Percentiles rank a stretch among this genome's conserved stretches.
Evolutionary conservation across 2,113 vertebrate genomes (phyloP).

Genomic region (Cinclus mexicanus): DNA sequence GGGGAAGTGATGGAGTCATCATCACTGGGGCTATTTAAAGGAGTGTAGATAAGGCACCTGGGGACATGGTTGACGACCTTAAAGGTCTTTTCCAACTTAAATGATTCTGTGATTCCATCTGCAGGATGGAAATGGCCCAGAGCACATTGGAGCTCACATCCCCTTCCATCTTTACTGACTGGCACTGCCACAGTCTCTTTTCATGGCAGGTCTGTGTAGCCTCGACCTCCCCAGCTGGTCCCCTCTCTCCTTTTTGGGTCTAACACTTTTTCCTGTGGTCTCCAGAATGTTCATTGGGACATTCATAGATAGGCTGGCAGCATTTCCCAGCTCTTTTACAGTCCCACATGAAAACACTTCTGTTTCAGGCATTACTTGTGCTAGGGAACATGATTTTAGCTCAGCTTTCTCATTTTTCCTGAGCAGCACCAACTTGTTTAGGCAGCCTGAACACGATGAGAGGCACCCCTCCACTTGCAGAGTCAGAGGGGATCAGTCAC

Average conservation of each 20-base stretch:
- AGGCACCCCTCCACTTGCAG: not conserved
- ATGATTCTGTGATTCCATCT: not conserved
- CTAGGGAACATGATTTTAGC: not conserved
- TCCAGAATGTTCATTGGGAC: not conserved
- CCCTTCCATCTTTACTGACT: not conserved
- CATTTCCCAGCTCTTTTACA: not conserved
- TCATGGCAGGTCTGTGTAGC: not conserved
- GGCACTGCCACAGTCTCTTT: not conserved
- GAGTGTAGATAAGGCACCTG: not conserved
- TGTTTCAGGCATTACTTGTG: not conserved
- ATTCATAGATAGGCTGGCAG: not conserved
- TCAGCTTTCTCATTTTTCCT: not conserved
- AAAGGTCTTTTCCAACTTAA: not conserved
- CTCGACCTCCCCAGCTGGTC: not conserved
- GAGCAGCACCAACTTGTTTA: not conserved
- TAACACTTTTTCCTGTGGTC: not conserved
- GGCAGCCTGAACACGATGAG: not conserved
- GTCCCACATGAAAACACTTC: not conserved
- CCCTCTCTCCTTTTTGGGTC: not conserved
- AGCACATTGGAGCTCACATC: not conserved
- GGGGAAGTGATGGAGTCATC: not conserved
- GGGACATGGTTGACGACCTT: not conserved
- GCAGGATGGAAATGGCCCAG: not conserved
- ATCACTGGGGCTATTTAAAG: not conserved
- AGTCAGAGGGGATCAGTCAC: not conserved